Percentiles rank a stretch among this genome's conserved stretches.
These are phyloP conservation scores for Ganaspis sp. DNA, from an alignment of 1,140 invertebrate genomes.

Conservation along the genomic window DNA sequence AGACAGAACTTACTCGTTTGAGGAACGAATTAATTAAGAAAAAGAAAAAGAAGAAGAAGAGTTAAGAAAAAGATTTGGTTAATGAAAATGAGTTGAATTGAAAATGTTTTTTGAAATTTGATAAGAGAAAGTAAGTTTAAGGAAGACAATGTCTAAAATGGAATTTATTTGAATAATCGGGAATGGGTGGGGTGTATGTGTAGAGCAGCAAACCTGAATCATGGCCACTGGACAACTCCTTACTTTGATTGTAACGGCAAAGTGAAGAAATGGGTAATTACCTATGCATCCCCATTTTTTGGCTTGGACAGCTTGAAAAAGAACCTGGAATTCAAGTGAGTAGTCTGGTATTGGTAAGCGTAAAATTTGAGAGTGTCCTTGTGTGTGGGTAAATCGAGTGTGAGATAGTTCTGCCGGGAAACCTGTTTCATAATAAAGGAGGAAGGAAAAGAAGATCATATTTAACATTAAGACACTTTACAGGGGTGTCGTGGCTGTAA, in stretches of 20 bases:
- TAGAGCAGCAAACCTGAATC: constrained; percentile 88
- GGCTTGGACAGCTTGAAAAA: constrained; percentile 95
- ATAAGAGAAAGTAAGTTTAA: too few relatives aligned
- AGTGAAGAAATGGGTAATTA: constrained; percentile 95
- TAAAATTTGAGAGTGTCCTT: constrained; percentile 20
- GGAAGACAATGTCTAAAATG: constrained; percentile 47
- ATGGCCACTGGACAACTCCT: constrained; percentile 95
- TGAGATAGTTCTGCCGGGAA: constrained; percentile 68
- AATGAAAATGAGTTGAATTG: too few relatives aligned
- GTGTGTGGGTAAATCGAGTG: constrained; percentile 66
- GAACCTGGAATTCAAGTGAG: constrained; percentile 96
- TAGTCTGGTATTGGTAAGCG: constrained; percentile 59
- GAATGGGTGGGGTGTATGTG: constrained; percentile 64
- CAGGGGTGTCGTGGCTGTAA: constrained; percentile 95
- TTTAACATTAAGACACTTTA: constrained; percentile 75
- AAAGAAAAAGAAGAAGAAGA: too few relatives aligned
- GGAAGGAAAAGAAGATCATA: constrained; percentile 68
- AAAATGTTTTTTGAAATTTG: too few relatives aligned
- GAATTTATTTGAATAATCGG: constrained; percentile 71
- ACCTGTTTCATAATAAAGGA: constrained; percentile 66
- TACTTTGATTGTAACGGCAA: constrained; percentile 96
- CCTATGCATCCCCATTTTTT: constrained; percentile 97
- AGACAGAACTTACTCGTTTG: too few relatives aligned
- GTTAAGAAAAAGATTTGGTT: too few relatives aligned
- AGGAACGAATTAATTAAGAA: too few relatives aligned